Conservation (phyloP, 2,888 invertebrate genomes). For the Papilio protenor region DNA sequence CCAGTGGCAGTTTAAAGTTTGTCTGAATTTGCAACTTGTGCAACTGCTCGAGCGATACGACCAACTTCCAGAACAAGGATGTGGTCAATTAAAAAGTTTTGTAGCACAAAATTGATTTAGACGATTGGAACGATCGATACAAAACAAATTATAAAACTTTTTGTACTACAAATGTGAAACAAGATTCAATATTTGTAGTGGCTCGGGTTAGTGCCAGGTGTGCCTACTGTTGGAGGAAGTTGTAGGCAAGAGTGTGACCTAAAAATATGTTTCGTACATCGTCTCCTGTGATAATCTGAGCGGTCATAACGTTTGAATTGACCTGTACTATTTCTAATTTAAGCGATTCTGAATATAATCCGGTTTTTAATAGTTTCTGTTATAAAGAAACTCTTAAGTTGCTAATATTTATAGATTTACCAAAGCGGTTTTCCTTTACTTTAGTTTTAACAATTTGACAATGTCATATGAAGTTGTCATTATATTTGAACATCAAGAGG, state of each 20-base stretch:
- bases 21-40: neutral
- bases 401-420: neutral
- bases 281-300: neutral
- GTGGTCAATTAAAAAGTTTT: conserved; percentile 23
- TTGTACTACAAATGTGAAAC: neutral
- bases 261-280: neutral
- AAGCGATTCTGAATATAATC: neutral
- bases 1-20: conserved; percentile 10
- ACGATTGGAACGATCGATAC: neutral
- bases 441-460: neutral
- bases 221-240: no score
- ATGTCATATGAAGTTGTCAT: neutral
- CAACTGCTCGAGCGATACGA: conserved; percentile 6
- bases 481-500: neutral
- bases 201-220: no score
- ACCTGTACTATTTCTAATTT: neutral
- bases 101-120: conserved; percentile 17
- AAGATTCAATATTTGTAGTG: no score
- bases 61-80: conserved; percentile 2
- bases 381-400: neutral
- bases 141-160: neutral
- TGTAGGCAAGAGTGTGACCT: neutral
- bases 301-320: neutral
- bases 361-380: neutral
- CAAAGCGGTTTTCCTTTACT: neutral